These are phyloP conservation scores for Nothoprocta pentlandii DNA, from an alignment of 2,113 vertebrate species.

Conservation along the genomic window DNA sequence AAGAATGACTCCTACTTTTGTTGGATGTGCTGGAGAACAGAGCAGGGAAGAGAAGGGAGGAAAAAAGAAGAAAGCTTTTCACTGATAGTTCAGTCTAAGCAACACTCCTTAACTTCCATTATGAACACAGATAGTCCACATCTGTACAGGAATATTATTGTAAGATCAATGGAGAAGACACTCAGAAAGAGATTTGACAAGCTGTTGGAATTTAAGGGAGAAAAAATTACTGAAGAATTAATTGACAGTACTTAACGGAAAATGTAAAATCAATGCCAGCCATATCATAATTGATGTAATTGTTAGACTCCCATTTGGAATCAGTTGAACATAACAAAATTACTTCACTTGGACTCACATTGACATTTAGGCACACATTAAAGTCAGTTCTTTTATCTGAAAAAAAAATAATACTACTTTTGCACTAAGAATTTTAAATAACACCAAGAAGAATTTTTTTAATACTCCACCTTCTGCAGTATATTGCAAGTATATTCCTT, in stretches of 20 bases:
- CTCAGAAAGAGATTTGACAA: background rate
- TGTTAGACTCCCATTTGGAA: background rate
- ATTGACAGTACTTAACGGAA: background rate
- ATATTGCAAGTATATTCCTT: background rate
- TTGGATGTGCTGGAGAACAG: background rate
- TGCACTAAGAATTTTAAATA: background rate
- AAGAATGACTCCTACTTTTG: background rate
- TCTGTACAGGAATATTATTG: background rate
- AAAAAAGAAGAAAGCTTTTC: background rate
- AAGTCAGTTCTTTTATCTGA: background rate
- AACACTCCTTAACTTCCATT: background rate
- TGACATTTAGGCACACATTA: background rate
- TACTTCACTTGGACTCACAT: background rate
- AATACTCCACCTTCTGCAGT: background rate
- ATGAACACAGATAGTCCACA: background rate
- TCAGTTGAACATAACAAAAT: background rate
- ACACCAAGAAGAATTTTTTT: background rate
- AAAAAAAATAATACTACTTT: background rate
- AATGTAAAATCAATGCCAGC: background rate
- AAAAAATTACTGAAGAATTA: background rate
- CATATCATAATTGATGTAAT: background rate
- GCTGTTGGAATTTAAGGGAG: background rate
- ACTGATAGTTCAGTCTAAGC: background rate
- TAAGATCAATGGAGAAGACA: background rate
- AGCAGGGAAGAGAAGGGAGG: background rate